Conservation (phyloP, 2,113 vertebrate genomes). For the Upupa epops region DNA sequence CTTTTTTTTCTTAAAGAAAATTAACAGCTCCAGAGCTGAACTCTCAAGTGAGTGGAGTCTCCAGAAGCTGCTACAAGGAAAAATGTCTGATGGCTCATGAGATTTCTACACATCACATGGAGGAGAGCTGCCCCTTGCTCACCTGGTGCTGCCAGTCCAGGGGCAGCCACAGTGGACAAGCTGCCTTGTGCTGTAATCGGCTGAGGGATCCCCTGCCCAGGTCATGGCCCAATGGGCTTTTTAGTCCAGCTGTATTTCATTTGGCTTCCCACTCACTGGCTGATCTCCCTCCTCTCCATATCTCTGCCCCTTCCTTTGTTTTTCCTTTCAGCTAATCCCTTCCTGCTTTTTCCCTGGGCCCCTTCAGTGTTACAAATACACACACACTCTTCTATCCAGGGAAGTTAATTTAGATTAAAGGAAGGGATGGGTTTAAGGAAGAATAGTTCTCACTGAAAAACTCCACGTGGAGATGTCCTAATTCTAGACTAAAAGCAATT, state of each 20-base stretch:
- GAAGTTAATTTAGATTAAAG: slow-evolving; percentile 46
- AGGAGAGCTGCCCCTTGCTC: background rate
- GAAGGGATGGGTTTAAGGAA: slow-evolving; percentile 15
- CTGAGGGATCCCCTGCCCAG: background rate
- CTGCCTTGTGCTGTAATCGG: rapidly evolving
- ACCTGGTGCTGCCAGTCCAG: background rate
- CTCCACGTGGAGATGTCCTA: background rate
- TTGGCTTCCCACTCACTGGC: background rate
- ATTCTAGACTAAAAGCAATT: slow-evolving; percentile 40
- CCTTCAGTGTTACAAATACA: slow-evolving; percentile 1
- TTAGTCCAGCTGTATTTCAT: slow-evolving; percentile 4
- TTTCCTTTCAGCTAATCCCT: slow-evolving; percentile 55
- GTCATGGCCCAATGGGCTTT: rapidly evolving
- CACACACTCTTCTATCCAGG: background rate
- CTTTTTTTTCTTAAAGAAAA: background rate
- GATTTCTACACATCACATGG: background rate
- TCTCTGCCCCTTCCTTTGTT: slow-evolving; percentile 49
- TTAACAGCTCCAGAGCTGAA: background rate
- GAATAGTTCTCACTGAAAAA: slow-evolving; percentile 5
- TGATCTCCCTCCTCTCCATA: background rate
- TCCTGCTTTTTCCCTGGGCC: slow-evolving; percentile 43
- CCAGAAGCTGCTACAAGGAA: background rate
- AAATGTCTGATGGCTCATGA: background rate
- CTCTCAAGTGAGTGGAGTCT: background rate
- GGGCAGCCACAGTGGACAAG: too few species aligned